Evolutionary conservation across 1,140 invertebrate genomes (phyloP), one percentile per base, ranked within the genome.

Genomic region (Antheraea mylitta): DNA sequence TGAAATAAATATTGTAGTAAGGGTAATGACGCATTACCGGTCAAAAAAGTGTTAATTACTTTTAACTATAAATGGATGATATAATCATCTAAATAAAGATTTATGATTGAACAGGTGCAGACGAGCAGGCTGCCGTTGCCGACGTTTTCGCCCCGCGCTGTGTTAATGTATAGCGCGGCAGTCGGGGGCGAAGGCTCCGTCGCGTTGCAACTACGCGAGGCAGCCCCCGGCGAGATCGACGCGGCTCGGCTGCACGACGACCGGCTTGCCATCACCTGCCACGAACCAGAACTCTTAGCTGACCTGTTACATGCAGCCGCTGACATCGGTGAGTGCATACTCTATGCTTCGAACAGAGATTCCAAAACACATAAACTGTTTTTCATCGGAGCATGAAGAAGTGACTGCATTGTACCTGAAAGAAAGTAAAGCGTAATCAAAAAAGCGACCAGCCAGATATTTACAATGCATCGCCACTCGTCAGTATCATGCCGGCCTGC

Each of bases 111-210:
- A 30, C 80, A 91, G 89, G 85, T 91, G 64, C 78, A 80, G 67
- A 82, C 82, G 64, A 76, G 83, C 68, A 92, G 93, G 75, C 86
- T 94, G 83, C 93, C 93, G 77, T 84, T 94, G 88, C 92, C 93
- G 69, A 88, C 86, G 81, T 91, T 93, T 78, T 91, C 92, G 71
- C 89, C 93, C 65, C 92, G 92, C 67, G 93, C 93, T 63, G 93
- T 94, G 77, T 86, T 94, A 74, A 94, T 94, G 93, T 94, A 94
- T 89, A 94, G 93, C 88, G 93, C 93, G 70, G 93, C 93, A 66
- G 93, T 94, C 62, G 93, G 93, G 76, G 91, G 88, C 74, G 93
- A 94, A 80, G 93, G 93, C 69, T 91, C 92, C 19, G 91, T 92
- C 11, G 91, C 91, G 70, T 82, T 94, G 71, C 93, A 94, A 84